Base-by-base conservation (phyloP, 2,113 vertebrate species). In the Bubo scandiacus region DNA sequence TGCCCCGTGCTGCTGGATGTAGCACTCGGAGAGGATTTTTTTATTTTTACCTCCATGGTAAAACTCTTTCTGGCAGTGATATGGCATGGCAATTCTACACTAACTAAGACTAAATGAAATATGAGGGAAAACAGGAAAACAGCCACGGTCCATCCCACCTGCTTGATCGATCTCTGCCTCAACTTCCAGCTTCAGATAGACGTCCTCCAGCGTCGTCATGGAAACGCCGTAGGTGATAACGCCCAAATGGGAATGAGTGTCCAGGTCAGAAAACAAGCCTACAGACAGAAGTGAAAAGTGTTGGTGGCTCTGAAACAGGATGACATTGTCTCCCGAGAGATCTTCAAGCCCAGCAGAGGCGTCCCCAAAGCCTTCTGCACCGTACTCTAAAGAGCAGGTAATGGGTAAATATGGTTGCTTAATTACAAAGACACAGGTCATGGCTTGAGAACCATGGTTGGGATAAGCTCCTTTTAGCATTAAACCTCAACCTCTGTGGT, bases 151-250 rank as follows among this genome's bases (percentile, higher is more conserved):
- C 59, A 62, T 20, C 92, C 94, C 95, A 99, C 99, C 99, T 96
- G 99, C 98, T 98, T 99, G 99, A 92, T 99, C 99, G 57, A 99
- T 99, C 97, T 99, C 99, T 40, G 99, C 98, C 96, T 99, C 99
- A 0, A 99, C 98, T 95, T 99, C 99, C 88, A 99, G 95, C 82
- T 99, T 99, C 86, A 99, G 98, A 83, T 99, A 99, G 36, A 99
- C 99, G 74, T 99, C 99, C 97, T 99, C 99, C 98, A 99, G 97
- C 0, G 99, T 99, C 1, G 99, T 99, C 99, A 99, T 99, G 94
- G 99, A 99, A 96, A 99, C 99, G 0, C 99, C 99, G 0, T 99
- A 99, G 96, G 99, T 99, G 97, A 98, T 98, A 58, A 99, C 97
- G 9, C 99, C 99, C 96, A 99, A 97, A 81, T 98, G 85, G 58